Base-by-base conservation (phyloP, 2,888 invertebrate genomes). In the Eremobia ochroleuca region DNA sequence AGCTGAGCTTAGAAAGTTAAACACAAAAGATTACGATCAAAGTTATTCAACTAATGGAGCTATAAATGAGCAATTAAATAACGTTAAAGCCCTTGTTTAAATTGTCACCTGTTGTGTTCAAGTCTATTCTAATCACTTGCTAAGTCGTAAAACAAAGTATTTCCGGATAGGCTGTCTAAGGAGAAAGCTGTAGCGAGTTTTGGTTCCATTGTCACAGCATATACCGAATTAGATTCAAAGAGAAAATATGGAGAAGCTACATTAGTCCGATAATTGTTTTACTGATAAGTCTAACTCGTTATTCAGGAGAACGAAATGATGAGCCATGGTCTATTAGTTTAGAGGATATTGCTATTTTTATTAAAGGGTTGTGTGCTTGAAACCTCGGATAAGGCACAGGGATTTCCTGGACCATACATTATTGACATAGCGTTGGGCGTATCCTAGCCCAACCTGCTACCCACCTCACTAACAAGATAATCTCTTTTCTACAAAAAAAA, bases 101-200 rank as follows among this genome's bases (percentile, higher is more conserved):
- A 85, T 82, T 88, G 90, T 85, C 89, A 86, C 87, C 87, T 88
- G 87, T 86, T 86, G 83, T 86, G 79, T 87, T 69, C 46, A 37
- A 75, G 73, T 77, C 80, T 79, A 82, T 85, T 88, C 83, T 89
- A 89, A 88, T 87, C 87, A 86, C 71, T 82, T 87, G 78, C 81
- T 86, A 83, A 86, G 89, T 82, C 82, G 81, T 87, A 76, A 82
- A 86, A 84, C 61, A 62, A 86, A 79, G 80, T 80, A 79, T 82
- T 82, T 82, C 76, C 67, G 64, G 43, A 74, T 59, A 37, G 0
- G 2, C 0, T 13, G 43, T 31, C 21, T 6, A 71, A 69, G n/a
- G 13, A 1, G 3, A 43, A 52, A 71, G 64, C 46, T 40, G 0
- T 11, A 67, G 74, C 76, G 77, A 43, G 3, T 25, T 70, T 13